Percentiles rank a stretch among this genome's conserved stretches.
Conservation (phyloP, 2,113 vertebrate species). For the Ranitomeya variabilis region DNA sequence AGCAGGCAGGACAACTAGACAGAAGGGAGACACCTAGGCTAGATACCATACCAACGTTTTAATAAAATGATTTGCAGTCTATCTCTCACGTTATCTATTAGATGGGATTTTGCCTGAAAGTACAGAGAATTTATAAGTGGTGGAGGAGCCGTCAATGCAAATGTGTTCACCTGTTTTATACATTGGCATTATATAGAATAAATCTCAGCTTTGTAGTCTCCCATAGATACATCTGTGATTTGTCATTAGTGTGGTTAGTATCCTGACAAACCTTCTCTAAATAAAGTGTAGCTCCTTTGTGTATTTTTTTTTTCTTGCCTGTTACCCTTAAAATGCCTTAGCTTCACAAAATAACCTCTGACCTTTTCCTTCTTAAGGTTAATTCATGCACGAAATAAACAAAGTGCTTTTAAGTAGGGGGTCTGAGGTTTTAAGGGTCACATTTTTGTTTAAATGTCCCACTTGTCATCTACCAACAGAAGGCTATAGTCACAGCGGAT, state of each 20-base stretch:
- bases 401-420: constrained; percentile 26
- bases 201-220: not conserved
- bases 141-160: not conserved
- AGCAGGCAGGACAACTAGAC: too few relatives aligned
- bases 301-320: not conserved
- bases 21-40: too few relatives aligned
- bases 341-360: not conserved
- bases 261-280: not conserved
- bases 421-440: not conserved
- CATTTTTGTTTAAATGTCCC: constrained; percentile 10
- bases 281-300: constrained; percentile 4
- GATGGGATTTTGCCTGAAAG: too few relatives aligned
- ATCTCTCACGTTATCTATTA: too few relatives aligned
- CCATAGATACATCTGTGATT: not conserved
- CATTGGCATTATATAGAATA: not conserved
- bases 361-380: constrained; percentile 18
- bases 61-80: too few relatives aligned
- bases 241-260: not conserved
- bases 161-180: not conserved
- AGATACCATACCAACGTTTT: too few relatives aligned
- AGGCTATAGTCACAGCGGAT: not conserved
- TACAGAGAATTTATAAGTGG: not conserved
- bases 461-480: not conserved
- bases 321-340: not conserved
- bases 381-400: constrained; percentile 34